Evolutionary conservation across 1,140 invertebrate species (phyloP), one percentile per base, ranked within the genome.

Genomic region (Camponotus vicinus): DNA sequence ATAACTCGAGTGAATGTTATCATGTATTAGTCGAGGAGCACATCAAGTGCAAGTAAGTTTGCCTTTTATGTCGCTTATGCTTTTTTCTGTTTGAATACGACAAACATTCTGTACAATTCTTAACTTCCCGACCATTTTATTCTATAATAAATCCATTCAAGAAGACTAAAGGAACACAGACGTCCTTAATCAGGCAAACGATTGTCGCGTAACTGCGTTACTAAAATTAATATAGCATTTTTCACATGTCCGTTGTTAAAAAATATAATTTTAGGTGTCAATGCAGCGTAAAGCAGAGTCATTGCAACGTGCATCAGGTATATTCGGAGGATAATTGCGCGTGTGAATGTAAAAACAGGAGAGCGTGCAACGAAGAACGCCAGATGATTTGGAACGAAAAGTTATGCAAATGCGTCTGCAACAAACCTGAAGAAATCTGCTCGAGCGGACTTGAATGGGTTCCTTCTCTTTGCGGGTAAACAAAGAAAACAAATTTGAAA

Each of bases 41-140:
- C 45, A 66, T 11, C 21, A 71, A 69, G 42, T 90, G 89, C 89
- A 88, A 79, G 89, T 90, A 67, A 88, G 86, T 79, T 42, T 3
- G 8, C 59, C 8, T 34, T 45, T 5, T 18, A 13, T 32, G 75
- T 11, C 6, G 7, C 27, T 3, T n/a, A 59, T 45, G 13, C 21
- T 15, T 32, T 32, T 75, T n/a, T 73, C 34, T 18, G 0, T 37
- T 45, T 1, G 27, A 45, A 45, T 32, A 6, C 21, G 9, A 13
- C 42, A 71, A 49, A 32, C 18, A 45, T 27, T 70, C 8, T 1
- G 5, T 34, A 42, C 9, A 37, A 55, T 73, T 37, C 1, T 8
- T 63, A 34, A 15, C 3, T 21, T 42, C 9, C 42, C 42, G 1
- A 42, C 8, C 8, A 59, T 8, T 75, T 13, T 40, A 73, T 73